Percentiles rank a stretch among this genome's conserved stretches.
phyloP scores from a whole-genome alignment of 2,113 vertebrate species.

The Tetraodon nigroviridis region DNA sequence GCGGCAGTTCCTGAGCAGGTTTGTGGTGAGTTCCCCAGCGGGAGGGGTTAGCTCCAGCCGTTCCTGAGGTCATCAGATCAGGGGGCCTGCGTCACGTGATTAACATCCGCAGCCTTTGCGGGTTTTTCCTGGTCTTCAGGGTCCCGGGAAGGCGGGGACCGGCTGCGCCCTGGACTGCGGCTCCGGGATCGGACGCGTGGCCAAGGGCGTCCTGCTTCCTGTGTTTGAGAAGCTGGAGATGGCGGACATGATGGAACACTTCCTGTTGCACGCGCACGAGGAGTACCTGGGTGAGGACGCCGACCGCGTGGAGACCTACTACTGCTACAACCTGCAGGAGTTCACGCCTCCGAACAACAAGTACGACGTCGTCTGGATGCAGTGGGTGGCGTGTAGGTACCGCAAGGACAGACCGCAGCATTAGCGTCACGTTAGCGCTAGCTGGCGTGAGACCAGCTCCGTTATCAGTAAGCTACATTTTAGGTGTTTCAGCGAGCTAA shows the following conservation, averaged over 20 bases:
- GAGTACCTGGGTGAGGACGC: constrained; percentile 81
- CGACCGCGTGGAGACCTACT: constrained; percentile 84
- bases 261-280: constrained; percentile 86
- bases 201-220: constrained; percentile 87
- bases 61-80: too few species aligned
- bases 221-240: constrained; percentile 87
- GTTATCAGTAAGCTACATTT: too few species aligned
- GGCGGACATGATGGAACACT: constrained; percentile 93
- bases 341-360: constrained; percentile 78
- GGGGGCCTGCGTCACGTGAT: too few species aligned
- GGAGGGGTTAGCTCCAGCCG: too few species aligned
- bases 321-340: constrained; percentile 88
- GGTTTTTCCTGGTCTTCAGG: constrained; percentile 75
- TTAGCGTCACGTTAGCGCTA: background rate
- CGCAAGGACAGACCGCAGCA: background rate
- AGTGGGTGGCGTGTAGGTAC: constrained; percentile 94
- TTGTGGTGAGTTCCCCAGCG: constrained; percentile 77
- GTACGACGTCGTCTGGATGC: constrained; percentile 97
- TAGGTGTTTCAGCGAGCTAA: too few species aligned
- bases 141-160: constrained; percentile 83
- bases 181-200: constrained; percentile 89
- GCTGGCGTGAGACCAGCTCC: too few species aligned
- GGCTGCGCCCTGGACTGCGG: constrained; percentile 87
- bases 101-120: too few species aligned
- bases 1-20: constrained; percentile 84